Conservation (phyloP, 2,888 invertebrate species). For the Zygogramma bicolorata region DNA sequence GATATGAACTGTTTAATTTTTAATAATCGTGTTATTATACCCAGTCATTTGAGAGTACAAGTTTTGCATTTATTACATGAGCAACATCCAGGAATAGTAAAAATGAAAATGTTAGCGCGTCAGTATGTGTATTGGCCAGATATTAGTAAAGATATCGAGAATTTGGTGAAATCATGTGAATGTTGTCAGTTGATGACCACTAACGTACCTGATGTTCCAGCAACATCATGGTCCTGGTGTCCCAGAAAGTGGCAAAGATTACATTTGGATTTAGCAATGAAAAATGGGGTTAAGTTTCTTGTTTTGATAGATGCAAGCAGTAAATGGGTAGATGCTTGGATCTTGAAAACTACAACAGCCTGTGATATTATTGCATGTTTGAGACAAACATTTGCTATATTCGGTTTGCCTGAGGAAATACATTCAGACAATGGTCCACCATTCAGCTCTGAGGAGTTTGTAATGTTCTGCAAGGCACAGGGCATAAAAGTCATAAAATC, state of each 20-base stretch:
- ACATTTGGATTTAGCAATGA: constrained; percentile 12
- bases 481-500: constrained; percentile 44
- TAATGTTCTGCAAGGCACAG: constrained; percentile 44
- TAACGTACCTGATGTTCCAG: not conserved
- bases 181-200: constrained; percentile 9
- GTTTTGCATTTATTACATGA: constrained; percentile 5
- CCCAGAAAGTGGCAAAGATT: constrained; percentile 11
- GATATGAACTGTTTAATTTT: not conserved
- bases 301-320: constrained; percentile 38
- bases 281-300: constrained; percentile 23
- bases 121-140: constrained; percentile 22
- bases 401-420: constrained; percentile 39
- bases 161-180: no score
- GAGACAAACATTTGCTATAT: constrained; percentile 35
- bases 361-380: constrained; percentile 29
- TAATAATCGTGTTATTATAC: not conserved
- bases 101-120: constrained; percentile 17
- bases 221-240: constrained; percentile 11
- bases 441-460: constrained; percentile 41
- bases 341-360: constrained; percentile 35
- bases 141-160: constrained; percentile 15
- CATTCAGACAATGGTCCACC: constrained; percentile 47
- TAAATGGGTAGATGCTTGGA: constrained; percentile 44
- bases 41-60: not conserved
- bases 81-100: constrained; percentile 10